These are phyloP conservation scores for Physeter macrocephalus DNA, from an alignment of 2,113 vertebrate genomes.

Conservation along the genomic window DNA sequence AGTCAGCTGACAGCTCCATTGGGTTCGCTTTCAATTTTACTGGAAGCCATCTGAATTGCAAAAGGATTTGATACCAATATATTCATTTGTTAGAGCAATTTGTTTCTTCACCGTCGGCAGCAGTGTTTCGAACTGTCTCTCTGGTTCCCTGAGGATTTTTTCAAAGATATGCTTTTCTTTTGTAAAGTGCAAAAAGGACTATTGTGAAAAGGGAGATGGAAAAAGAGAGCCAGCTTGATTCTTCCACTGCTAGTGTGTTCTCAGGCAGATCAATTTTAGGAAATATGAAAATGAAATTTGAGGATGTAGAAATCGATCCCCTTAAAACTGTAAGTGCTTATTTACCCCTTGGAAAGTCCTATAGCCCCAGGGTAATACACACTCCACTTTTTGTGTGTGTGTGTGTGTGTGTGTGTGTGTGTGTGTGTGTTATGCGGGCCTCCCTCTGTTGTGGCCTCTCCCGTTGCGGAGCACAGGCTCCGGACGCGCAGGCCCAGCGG, in stretches of 20 bases:
- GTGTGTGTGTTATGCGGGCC: too few relatives aligned
- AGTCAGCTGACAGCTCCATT: slow-evolving; percentile 26
- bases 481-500: too few relatives aligned
- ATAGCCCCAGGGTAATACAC: neutral
- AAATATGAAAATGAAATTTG: slow-evolving; percentile 38
- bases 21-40: slow-evolving; percentile 38
- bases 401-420: too few relatives aligned
- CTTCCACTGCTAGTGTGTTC: neutral
- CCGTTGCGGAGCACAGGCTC: too few relatives aligned
- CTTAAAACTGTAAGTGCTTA: neutral
- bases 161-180: slow-evolving; percentile 45
- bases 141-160: slow-evolving; percentile 42
- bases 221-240: slow-evolving; percentile 29
- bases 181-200: slow-evolving; percentile 21
- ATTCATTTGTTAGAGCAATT: slow-evolving; percentile 32
- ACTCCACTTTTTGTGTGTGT: slow-evolving; percentile 1
- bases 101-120: slow-evolving; percentile 32
- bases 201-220: neutral
- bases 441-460: too few relatives aligned
- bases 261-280: slow-evolving; percentile 43
- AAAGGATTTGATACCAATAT: slow-evolving; percentile 10
- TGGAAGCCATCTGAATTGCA: slow-evolving; percentile 37
- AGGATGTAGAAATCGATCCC: slow-evolving; percentile 22
- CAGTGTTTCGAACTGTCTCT: slow-evolving; percentile 36
- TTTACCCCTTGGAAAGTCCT: neutral